phyloP scores from a whole-genome alignment of 2,888 invertebrate genomes.

The Craniophora ligustri region DNA sequence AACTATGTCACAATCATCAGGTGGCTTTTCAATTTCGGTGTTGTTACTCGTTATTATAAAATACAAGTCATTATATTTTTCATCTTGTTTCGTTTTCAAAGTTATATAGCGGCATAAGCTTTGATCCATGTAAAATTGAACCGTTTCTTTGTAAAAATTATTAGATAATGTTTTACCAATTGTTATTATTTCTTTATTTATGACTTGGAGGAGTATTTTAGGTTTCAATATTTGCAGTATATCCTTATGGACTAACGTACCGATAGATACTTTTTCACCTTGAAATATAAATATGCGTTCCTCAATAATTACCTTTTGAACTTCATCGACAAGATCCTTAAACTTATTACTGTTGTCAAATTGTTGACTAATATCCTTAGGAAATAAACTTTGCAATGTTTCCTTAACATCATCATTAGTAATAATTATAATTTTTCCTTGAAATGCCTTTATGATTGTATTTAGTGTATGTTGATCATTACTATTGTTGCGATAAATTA shows the following conservation, averaged over 20 bases:
- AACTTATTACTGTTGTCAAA: constrained; percentile 11
- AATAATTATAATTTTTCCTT: constrained; percentile 24
- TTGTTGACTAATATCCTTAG: background rate
- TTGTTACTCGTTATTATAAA: background rate
- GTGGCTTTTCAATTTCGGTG: background rate
- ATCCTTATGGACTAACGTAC: background rate
- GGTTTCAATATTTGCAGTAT: constrained; percentile 7
- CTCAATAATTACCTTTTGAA: constrained; percentile 8
- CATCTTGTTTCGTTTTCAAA: background rate
- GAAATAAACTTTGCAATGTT: background rate
- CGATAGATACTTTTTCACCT: constrained; percentile 5
- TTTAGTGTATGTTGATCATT: background rate
- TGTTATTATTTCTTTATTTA: constrained; percentile 9
- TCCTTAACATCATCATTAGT: background rate
- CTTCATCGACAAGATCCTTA: constrained; percentile 1
- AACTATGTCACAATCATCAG: constrained; percentile 9
- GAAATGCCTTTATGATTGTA: constrained; percentile 1
- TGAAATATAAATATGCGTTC: constrained; percentile 23
- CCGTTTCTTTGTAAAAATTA: background rate
- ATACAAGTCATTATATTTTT: background rate
- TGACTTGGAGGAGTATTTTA: constrained; percentile 6
- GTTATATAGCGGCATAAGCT: constrained; percentile 16
- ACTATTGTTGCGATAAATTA: background rate
- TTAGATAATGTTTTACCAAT: constrained; percentile 15
- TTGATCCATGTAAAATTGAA: constrained; percentile 15